These are phyloP conservation scores for Vulpes vulpes DNA, from an alignment of 2,113 vertebrate species.

Conservation along the genomic window DNA sequence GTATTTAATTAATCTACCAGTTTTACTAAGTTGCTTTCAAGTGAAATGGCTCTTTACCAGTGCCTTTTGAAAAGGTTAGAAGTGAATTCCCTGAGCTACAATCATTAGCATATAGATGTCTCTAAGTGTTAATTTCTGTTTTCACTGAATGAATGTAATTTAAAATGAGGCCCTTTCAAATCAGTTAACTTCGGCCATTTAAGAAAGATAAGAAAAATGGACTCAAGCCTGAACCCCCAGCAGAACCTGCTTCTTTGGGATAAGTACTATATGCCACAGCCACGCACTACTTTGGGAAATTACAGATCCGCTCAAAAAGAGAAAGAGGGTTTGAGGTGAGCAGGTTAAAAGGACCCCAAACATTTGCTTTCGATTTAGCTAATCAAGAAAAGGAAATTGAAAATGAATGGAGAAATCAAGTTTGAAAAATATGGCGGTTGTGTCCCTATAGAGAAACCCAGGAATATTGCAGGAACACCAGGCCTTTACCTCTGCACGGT, in stretches of 20 bases:
- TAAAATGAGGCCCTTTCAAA: conserved; percentile 90
- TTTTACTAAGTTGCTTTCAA: conserved; percentile 91
- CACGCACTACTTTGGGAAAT: conserved; percentile 83
- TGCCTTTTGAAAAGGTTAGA: conserved; percentile 91
- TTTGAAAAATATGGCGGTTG: conserved; percentile 71
- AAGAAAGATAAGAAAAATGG: conserved; percentile 89
- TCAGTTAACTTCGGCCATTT: conserved; percentile 89
- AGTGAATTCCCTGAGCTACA: conserved; percentile 91
- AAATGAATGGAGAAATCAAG: conserved; percentile 81
- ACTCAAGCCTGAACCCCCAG: conserved; percentile 84
- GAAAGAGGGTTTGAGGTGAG: conserved; percentile 77
- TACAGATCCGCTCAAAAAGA: conserved; percentile 78
- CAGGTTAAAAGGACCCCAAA: conserved; percentile 84
- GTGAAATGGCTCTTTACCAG: conserved; percentile 91
- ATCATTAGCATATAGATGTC: conserved; percentile 92
- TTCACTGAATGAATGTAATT: conserved; percentile 91
- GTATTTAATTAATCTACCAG: conserved; percentile 91
- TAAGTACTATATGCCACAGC: conserved; percentile 81
- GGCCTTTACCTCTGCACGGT: background rate
- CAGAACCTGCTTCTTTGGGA: conserved; percentile 86
- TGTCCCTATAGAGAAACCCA: conserved; percentile 32
- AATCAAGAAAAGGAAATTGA: conserved; percentile 83
- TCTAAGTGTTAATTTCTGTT: conserved; percentile 92
- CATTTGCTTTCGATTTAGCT: conserved; percentile 83
- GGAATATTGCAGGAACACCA: background rate